phyloP scores from a whole-genome alignment of 2,888 invertebrate genomes.

The Rapana venosa region DNA sequence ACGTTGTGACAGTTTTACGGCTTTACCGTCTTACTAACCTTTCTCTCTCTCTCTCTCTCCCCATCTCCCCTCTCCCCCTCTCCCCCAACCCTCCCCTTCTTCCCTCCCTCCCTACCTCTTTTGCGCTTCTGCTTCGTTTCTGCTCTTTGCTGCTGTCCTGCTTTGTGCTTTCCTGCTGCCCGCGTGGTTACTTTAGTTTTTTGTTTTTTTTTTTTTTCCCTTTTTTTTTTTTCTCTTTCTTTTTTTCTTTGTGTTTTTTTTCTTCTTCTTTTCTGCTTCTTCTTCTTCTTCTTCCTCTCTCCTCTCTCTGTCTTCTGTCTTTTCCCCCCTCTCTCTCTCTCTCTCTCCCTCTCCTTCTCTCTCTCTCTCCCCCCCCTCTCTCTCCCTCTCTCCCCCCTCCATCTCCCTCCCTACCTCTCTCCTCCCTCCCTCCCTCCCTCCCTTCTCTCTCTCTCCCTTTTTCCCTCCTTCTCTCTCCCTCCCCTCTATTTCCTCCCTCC shows the following conservation, averaged over 20 bases:
- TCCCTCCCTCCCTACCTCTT: neutral
- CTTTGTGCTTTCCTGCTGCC: neutral
- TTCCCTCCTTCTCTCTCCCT: too few relatives aligned
- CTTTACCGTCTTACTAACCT: constrained; percentile 23
- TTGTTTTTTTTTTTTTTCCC: neutral
- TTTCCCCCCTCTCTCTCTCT: too few relatives aligned
- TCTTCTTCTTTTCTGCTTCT: neutral
- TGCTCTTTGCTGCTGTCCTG: neutral
- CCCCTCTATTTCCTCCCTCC: too few relatives aligned
- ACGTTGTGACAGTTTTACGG: constrained; percentile 40
- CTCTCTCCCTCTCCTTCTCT: too few relatives aligned
- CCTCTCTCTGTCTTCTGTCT: too few relatives aligned
- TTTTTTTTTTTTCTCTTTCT: neutral
- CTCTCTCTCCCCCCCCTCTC: too few relatives aligned
- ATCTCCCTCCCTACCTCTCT: too few relatives aligned
- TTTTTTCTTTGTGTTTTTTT: neutral
- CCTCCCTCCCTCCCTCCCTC: too few relatives aligned
- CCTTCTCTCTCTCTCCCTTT: too few relatives aligned
- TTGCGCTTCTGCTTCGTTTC: neutral
- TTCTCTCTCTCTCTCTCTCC: neutral
- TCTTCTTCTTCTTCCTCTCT: too few relatives aligned
- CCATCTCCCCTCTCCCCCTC: neutral
- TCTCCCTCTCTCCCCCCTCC: too few relatives aligned
- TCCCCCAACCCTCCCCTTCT: neutral
- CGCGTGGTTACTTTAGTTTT: neutral